These are phyloP conservation scores for Danionella dracula DNA, from an alignment of 2,797 vertebrate genomes.

Conservation along the genomic window DNA sequence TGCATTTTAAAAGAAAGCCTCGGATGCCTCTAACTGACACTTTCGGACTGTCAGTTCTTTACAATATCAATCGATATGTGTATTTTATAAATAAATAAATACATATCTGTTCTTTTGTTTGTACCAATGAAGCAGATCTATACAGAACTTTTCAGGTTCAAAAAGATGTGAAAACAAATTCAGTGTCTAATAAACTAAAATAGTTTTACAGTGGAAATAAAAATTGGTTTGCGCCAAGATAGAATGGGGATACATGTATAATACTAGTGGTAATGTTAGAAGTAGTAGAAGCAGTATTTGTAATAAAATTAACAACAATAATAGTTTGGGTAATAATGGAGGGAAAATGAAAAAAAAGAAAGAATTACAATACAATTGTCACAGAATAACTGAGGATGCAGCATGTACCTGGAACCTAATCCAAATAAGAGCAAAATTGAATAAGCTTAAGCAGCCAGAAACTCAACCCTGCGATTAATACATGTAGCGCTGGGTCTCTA, in stretches of 20 bases:
- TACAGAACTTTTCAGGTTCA: neutral
- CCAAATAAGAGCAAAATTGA: neutral
- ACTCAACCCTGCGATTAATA: constrained; percentile 16
- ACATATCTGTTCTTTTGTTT: neutral
- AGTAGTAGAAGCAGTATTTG: no score
- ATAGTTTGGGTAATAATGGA: neutral
- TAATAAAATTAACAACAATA: no score
- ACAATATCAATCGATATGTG: neutral
- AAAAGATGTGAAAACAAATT: constrained; percentile 14
- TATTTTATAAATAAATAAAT: neutral
- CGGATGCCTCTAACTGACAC: no score
- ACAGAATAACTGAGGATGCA: neutral
- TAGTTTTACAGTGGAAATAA: no score
- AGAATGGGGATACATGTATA: no score
- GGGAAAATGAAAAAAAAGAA: neutral
- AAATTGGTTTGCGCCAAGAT: no score
- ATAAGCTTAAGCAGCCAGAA: neutral
- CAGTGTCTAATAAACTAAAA: no score
- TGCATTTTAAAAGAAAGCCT: no score
- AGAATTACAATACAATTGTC: neutral
- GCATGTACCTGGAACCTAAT: neutral
- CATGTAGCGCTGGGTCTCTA: neutral
- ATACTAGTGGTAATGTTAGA: no score
- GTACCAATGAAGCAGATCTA: neutral
- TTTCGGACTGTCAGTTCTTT: neutral